Evolutionary conservation across 2,888 invertebrate species (phyloP), one percentile per base, ranked within the genome.

Genomic region (Psococerastis gibbosa): DNA sequence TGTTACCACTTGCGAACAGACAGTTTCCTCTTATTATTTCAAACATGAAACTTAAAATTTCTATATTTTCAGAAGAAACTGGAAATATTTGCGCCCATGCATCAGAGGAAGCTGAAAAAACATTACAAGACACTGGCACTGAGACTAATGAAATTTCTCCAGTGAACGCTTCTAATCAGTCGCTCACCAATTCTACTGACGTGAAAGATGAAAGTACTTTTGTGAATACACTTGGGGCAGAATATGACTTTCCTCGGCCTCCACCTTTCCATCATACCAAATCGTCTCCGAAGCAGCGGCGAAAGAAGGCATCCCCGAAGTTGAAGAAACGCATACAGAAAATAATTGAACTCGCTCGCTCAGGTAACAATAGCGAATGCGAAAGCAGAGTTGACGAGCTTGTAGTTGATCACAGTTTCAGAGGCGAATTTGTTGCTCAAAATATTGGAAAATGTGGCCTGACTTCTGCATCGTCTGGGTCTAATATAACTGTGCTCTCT

Each of bases 381-480:
- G 27, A 27, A 11, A 27, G 27, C 8, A 6, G 27, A 27, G 27
- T 27, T 27, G 38, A 38, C 17, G 38, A 38, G 11, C 5, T 18
- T 18, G 13, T 4, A 18, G 20, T 38, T 5, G 38, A 38, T 11
- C 6, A 5, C 20, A 34, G 18, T 34, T 9, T 16, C 18, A 15
- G 20, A 15, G 18, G 5, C n/a, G n/a, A n/a, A n/a, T n/a, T n/a
- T n/a, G n/a, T n/a, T n/a, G n/a, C n/a, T n/a, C n/a, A n/a, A 5
- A 20, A 38, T 6, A 38, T 20, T 13, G 22, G 20, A 22, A 38
- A 17, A 5, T n/a, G 5, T 5, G 3, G 38, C 9, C 38, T 20
- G 4, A 22, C 20, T 38, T 38, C 38, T 18, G 38, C 38, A 17
- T 38, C 33, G 4, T 33, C 38, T 18, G 22, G 38, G 6, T 38